A percentile compares a stretch with the other conserved stretches of the same genome.
phyloP scores from a whole-genome alignment of 2,888 invertebrate species.

The Branchipolynoe longqiensis region DNA sequence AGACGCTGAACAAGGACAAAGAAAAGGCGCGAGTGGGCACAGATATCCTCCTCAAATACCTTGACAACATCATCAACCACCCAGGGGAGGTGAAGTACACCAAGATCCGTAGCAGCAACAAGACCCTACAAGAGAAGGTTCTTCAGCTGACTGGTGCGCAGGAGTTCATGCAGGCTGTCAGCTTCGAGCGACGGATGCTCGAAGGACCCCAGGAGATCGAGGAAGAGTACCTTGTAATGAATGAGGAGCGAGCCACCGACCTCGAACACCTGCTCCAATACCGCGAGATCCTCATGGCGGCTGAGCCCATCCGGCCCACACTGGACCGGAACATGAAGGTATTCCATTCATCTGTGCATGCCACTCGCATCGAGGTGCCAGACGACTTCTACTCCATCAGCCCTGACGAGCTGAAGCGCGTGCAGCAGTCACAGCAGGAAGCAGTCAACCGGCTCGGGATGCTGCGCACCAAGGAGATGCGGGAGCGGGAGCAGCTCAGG shows the following conservation, averaged over 20 bases:
- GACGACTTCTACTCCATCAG: constrained; percentile 91
- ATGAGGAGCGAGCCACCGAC: constrained; percentile 73
- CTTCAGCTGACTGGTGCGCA: constrained; percentile 89
- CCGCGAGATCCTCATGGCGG: constrained; percentile 89
- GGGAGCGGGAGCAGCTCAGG: constrained; percentile 92
- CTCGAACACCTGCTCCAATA: constrained; percentile 84
- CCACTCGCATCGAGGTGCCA: constrained; percentile 85
- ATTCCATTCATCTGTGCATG: constrained; percentile 62
- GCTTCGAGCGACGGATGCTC: constrained; percentile 85
- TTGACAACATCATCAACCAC: constrained; percentile 93
- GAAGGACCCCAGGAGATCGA: constrained; percentile 71
- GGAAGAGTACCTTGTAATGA: constrained; percentile 84
- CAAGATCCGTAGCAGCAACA: constrained; percentile 93
- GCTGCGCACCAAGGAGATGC: constrained; percentile 96
- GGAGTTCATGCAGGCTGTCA: constrained; percentile 91
- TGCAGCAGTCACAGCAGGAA: constrained; percentile 85
- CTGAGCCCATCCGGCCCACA: constrained; percentile 91
- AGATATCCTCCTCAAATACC: constrained; percentile 92
- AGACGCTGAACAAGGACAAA: constrained; percentile 89
- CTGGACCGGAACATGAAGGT: constrained; percentile 90
- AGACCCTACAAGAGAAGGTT: constrained; percentile 91
- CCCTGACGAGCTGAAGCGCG: constrained; percentile 91
- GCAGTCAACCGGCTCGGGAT: constrained; percentile 90
- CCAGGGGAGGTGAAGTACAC: constrained; percentile 94
- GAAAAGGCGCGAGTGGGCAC: constrained; percentile 90